Evolutionary conservation across 2,797 vertebrate species (phyloP).

Genomic region (Chelonia mydas): DNA sequence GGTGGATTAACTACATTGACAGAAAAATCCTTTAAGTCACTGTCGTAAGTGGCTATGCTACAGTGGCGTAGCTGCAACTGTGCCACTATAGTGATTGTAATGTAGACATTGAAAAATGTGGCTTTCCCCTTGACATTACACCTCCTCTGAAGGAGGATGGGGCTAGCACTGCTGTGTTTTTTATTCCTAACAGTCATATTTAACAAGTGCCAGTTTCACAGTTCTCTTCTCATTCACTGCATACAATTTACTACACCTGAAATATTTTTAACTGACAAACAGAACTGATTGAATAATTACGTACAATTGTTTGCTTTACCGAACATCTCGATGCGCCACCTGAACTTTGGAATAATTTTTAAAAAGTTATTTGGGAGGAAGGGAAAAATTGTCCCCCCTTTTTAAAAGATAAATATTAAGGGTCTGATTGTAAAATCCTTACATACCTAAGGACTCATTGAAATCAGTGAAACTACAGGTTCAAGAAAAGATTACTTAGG

Average conservation of each 20-base stretch:
- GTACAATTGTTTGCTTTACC: background rate
- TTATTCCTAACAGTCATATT: constrained; percentile 13
- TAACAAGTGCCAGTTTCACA: constrained; percentile 10
- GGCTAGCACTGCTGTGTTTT: background rate
- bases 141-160: background rate
- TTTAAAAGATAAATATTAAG: background rate
- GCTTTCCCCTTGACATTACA: background rate
- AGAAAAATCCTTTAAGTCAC: background rate
- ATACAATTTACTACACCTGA: constrained; percentile 5
- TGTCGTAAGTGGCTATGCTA: background rate
- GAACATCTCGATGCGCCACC: background rate
- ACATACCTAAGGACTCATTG: background rate
- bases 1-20: background rate
- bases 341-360: background rate
- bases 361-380: fast-evolving
- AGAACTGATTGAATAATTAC: constrained; percentile 13
- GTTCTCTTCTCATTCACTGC: constrained; percentile 37
- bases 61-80: background rate
- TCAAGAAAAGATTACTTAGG: background rate
- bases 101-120: background rate
- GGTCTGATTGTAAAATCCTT: background rate
- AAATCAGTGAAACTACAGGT: background rate
- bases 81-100: background rate
- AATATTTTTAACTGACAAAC: constrained; percentile 10
- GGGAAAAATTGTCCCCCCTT: fast-evolving